phyloP scores from a whole-genome alignment of 2,888 invertebrate genomes.

The Seira ritae region DNA sequence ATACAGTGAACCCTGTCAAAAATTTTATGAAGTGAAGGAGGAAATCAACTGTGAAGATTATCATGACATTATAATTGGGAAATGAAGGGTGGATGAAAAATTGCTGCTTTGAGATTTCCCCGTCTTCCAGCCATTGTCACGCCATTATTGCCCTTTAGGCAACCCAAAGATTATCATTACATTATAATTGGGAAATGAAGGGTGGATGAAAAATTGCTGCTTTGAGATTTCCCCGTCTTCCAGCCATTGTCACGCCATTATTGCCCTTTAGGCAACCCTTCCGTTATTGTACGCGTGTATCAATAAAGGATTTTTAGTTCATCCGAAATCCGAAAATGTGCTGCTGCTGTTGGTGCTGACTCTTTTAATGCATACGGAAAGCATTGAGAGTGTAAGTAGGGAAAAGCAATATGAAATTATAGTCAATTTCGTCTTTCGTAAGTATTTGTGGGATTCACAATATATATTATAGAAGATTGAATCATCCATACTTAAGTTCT shows the following conservation, averaged over 20 bases:
- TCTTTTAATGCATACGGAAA: background rate
- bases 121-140: slow-evolving; percentile 19
- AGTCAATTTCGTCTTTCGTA: background rate
- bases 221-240: slow-evolving; percentile 43
- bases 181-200: slow-evolving; percentile 54
- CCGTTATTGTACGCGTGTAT: background rate
- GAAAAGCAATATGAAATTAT: background rate
- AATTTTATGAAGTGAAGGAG: slow-evolving; percentile 46
- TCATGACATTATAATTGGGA: slow-evolving; percentile 52
- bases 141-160: slow-evolving; percentile 1
- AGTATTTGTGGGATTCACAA: background rate
- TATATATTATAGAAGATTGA: background rate
- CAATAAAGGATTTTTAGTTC: background rate
- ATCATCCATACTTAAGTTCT: background rate
- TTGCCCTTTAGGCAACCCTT: slow-evolving; percentile 5
- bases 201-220: slow-evolving; percentile 55
- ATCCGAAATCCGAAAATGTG: background rate
- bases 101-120: slow-evolving; percentile 46
- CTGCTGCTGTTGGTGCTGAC: background rate
- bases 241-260: slow-evolving; percentile 9
- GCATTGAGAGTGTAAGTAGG: background rate
- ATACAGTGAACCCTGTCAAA: slow-evolving; percentile 22
- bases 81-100: slow-evolving; percentile 59
- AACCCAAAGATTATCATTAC: slow-evolving; percentile 43
- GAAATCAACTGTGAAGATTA: slow-evolving; percentile 61